Conservation (phyloP, 2,888 invertebrate genomes). For the Zygothrica quintamaculata region DNA sequence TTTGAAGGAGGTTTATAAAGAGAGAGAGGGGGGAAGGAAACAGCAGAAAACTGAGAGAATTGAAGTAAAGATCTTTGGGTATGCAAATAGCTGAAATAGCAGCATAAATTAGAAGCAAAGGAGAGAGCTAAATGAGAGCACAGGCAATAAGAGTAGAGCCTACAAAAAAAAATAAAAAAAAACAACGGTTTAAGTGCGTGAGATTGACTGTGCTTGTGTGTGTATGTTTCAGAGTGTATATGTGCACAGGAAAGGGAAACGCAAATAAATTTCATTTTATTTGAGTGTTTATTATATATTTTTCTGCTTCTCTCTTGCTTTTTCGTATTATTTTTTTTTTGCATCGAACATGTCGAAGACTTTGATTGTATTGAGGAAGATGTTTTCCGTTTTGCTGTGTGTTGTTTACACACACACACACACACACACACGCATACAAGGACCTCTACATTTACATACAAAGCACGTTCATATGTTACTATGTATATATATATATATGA, state of each 20-base stretch:
- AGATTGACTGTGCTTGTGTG: no score
- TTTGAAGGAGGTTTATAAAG: not conserved
- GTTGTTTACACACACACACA: conserved; percentile 37
- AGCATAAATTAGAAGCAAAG: conserved; percentile 34
- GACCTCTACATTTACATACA: conserved; percentile 64
- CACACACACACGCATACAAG: conserved; percentile 21
- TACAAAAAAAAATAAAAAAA: no score
- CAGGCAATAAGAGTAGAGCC: not conserved
- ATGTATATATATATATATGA: conserved; percentile 5
- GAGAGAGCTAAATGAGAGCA: not conserved
- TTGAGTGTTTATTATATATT: conserved; percentile 42
- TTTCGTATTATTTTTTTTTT: conserved; percentile 31
- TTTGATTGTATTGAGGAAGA: conserved; percentile 68
- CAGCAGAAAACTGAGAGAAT: no score
- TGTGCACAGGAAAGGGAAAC: conserved; percentile 44
- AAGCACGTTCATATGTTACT: conserved; percentile 34
- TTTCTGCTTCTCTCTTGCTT: not conserved
- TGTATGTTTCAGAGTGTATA: conserved; percentile 22
- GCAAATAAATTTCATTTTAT: conserved; percentile 74
- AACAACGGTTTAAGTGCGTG: no score
- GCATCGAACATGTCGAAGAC: conserved; percentile 52
- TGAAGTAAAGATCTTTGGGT: no score
- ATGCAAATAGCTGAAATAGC: conserved; percentile 47
- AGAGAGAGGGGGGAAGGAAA: not conserved
- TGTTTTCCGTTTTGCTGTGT: conserved; percentile 75